Base-by-base conservation (phyloP, 1,140 invertebrate species). In the Gryon sp. region DNA sequence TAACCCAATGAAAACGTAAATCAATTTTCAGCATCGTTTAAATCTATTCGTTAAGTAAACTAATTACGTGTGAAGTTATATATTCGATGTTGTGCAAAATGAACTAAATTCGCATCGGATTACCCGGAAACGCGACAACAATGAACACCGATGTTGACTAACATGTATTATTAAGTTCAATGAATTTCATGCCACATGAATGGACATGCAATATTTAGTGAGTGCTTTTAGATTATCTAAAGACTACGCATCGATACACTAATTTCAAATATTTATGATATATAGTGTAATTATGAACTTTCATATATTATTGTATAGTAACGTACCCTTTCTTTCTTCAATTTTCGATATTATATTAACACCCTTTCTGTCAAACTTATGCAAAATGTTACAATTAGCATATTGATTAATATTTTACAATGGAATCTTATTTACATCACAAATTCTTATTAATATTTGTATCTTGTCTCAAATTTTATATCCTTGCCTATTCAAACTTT, bases 31-130 rank as follows among this genome's bases (percentile, higher is more conserved):
- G 11, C 30, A 11, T 19, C 28, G 11, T 45, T 53, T 28, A 28
- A 16, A 62, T 34, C 38, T 24, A 59, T 50, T 38, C 41, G 66
- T 14, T 60, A 60, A 70, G 66, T 62, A 62, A 72, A 55, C 68
- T 72, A 72, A 62, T 72, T 72, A 72, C 40, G 57, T 46, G 53
- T 72, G 38, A 62, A 72, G 55, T 62, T 62, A 60, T 70, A 28
- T 60, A 60, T 60, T 60, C 7, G 36, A 20, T 70, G 32, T 40
- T 12, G 40, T 57, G 24, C 32, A 26, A 50, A 57, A 57, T 57
- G 57, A 48, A 57, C 41, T 50, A 28, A 73, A 73, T n/a, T 63
- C 43, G 59, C 43, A 41, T 48, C 50, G 18, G 69, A 73, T 73
- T 73, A 73, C n/a, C 8, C 41, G 43, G 22, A 45, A 70, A 45